These are phyloP conservation scores for Romanogobio albipinnatus DNA, from an alignment of 2,113 vertebrate species.

Conservation along the genomic window DNA sequence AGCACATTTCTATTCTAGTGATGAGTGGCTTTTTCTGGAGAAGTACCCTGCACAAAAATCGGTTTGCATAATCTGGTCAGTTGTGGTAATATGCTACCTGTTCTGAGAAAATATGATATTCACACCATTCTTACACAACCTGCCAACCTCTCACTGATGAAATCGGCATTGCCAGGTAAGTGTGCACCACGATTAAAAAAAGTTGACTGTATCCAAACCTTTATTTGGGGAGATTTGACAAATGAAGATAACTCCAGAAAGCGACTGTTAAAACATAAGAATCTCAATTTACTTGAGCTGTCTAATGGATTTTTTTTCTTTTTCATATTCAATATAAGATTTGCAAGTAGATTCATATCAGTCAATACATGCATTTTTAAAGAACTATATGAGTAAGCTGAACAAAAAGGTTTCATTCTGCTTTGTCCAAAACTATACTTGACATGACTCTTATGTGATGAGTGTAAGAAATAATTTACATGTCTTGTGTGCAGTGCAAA, in stretches of 20 bases:
- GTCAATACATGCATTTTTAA: background rate
- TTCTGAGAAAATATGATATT: conserved; percentile 19
- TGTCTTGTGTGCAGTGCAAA: background rate
- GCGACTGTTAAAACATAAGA: background rate
- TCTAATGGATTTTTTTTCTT: background rate
- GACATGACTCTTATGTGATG: background rate
- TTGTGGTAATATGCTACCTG: background rate
- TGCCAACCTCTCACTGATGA: background rate
- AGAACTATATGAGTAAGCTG: background rate
- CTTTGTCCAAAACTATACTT: background rate
- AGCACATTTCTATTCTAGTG: background rate
- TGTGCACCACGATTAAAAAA: background rate
- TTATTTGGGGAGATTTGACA: background rate
- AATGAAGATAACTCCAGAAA: background rate
- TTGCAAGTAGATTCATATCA: background rate
- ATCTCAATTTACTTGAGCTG: background rate
- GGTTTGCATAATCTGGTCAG: background rate
- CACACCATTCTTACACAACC: background rate
- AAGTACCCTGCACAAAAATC: background rate
- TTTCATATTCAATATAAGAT: conserved; percentile 4
- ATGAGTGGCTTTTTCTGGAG: background rate
- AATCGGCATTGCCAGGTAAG: conserved; percentile 5
- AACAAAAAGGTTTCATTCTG: background rate
- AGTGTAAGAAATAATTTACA: conserved; percentile 20
- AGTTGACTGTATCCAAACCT: background rate